phyloP scores from a whole-genome alignment of 1,140 invertebrate genomes.

The Drosophila lini region DNA sequence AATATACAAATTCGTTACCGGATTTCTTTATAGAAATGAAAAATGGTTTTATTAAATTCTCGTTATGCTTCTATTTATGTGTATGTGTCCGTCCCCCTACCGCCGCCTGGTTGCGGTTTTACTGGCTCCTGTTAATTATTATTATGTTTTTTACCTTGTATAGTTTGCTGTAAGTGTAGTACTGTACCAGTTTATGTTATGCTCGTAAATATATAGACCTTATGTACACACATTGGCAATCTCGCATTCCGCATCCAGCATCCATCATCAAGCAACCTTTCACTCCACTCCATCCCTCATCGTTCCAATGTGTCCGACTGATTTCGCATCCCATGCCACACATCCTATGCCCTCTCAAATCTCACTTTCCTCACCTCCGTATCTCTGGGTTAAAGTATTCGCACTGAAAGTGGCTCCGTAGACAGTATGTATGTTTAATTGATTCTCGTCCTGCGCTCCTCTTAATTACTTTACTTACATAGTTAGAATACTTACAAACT shows the following conservation, averaged over 20 bases:
- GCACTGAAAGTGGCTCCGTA: constrained; percentile 47
- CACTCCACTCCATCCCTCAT: not conserved
- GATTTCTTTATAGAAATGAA: constrained; percentile 81
- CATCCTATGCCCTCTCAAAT: constrained; percentile 27
- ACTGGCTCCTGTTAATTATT: constrained; percentile 49
- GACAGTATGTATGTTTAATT: constrained; percentile 59
- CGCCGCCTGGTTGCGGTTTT: constrained; percentile 26
- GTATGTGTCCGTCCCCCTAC: constrained; percentile 46
- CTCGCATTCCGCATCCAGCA: constrained; percentile 31
- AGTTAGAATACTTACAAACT: constrained; percentile 81
- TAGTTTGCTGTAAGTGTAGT: constrained; percentile 82
- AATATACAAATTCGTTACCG: constrained; percentile 83
- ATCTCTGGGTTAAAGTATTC: constrained; percentile 58
- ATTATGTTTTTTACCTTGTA: constrained; percentile 71
- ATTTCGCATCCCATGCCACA: constrained; percentile 9
- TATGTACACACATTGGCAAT: constrained; percentile 71
- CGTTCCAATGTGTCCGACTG: constrained; percentile 38
- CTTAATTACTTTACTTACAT: constrained; percentile 76
- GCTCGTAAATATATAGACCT: constrained; percentile 41
- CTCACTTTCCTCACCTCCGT: constrained; percentile 7
- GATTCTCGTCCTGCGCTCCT: constrained; percentile 52
- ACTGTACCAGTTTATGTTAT: constrained; percentile 64
- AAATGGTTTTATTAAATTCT: constrained; percentile 76
- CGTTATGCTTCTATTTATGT: constrained; percentile 73
- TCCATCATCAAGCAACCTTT: constrained; percentile 26